Evolutionary conservation across 2,113 vertebrate genomes (phyloP).

Genomic region (Grantiella picta): DNA sequence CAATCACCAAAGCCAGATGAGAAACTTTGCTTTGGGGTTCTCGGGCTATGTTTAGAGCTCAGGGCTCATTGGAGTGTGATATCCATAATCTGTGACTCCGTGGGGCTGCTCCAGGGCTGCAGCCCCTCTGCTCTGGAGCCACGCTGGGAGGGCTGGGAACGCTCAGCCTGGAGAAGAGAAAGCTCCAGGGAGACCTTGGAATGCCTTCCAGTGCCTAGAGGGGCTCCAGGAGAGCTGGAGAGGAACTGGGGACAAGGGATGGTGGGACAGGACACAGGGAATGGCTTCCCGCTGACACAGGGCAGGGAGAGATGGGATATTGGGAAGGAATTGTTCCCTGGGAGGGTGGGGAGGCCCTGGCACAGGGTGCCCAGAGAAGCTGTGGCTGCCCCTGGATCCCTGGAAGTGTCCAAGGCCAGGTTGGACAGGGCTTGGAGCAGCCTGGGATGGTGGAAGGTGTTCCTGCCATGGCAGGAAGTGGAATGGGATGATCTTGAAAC

Average conservation of each 20-base stretch:
- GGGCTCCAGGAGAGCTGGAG: not conserved
- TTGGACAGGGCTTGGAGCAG: fast-evolving
- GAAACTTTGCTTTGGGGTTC: not conserved
- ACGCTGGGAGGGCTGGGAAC: not conserved
- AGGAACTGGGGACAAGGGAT: not conserved
- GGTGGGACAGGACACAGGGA: not conserved
- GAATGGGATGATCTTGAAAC: not conserved
- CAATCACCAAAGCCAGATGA: not conserved
- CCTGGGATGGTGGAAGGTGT: fast-evolving
- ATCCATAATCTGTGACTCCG: not conserved
- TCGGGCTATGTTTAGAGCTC: not conserved
- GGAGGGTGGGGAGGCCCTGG: not conserved
- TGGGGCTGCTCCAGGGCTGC: not conserved
- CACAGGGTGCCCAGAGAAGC: not conserved
- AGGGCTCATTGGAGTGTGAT: not conserved
- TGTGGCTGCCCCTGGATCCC: not conserved
- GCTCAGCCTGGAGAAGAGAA: not conserved
- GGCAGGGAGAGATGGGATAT: not conserved
- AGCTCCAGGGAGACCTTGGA: not conserved
- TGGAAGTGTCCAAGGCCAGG: not conserved
- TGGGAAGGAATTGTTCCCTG: not conserved
- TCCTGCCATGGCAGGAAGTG: not conserved
- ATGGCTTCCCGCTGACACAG: not conserved
- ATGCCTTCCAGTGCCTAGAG: fast-evolving
- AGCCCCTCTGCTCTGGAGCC: not conserved